These are phyloP conservation scores for Stenodema calcarata DNA, from an alignment of 2,888 invertebrate genomes.

Conservation along the genomic window DNA sequence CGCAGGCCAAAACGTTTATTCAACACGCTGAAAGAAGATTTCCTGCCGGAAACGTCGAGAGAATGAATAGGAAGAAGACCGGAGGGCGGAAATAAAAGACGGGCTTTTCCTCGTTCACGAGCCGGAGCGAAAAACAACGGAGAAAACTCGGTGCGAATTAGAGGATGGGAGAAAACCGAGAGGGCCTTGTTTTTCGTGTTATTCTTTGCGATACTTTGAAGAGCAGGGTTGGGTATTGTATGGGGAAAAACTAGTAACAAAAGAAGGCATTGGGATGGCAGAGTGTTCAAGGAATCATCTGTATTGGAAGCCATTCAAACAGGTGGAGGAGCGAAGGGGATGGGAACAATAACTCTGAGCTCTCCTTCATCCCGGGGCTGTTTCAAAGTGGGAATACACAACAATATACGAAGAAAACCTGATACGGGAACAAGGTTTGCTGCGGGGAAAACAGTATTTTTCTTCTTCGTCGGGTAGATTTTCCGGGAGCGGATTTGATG, in stretches of 20 bases:
- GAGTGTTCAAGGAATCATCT: background rate
- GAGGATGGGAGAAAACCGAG: background rate
- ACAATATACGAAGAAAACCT: background rate
- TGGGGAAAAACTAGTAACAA: background rate
- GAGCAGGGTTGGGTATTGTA: background rate
- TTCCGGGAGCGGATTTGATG: too few relatives aligned
- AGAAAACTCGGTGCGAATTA: background rate
- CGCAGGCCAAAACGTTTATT: background rate
- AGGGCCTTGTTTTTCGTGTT: background rate
- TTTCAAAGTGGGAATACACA: background rate
- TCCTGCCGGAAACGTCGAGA: background rate
- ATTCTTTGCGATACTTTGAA: slow-evolving; percentile 3
- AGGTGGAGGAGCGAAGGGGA: background rate
- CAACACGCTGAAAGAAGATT: background rate
- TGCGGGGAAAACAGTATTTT: too few relatives aligned
- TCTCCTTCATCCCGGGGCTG: background rate
- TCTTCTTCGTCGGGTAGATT: too few relatives aligned
- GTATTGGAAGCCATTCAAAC: background rate
- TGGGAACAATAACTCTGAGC: background rate
- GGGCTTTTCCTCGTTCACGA: background rate
- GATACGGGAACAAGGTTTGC: background rate
- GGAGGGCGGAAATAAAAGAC: background rate
- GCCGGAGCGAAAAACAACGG: background rate
- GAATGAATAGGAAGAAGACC: background rate
- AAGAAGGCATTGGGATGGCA: background rate